Conservation (phyloP, 2,888 invertebrate species). For the Mamestra brassicae region DNA sequence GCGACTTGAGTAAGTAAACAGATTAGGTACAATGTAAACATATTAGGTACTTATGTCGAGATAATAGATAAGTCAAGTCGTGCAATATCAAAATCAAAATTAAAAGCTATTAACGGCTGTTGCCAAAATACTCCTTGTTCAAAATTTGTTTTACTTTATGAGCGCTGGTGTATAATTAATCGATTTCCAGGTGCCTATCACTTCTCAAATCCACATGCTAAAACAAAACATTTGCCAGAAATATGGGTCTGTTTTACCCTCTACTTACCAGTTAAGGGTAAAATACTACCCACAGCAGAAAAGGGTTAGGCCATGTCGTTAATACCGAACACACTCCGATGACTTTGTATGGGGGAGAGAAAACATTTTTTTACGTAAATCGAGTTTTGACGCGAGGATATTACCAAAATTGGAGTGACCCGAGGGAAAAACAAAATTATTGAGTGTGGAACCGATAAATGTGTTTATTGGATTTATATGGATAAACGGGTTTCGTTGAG, state of each 20-base stretch:
- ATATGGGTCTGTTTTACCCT: conserved; percentile 38
- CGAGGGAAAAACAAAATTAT: conserved; percentile 84
- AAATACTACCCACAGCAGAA: conserved; percentile 56
- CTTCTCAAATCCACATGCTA: conserved; percentile 2
- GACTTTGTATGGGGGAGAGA: conserved; percentile 76
- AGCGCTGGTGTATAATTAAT: too few species aligned
- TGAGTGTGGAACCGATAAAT: conserved; percentile 81
- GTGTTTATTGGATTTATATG: conserved; percentile 83
- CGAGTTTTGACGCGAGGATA: conserved; percentile 84
- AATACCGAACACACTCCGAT: conserved; percentile 82
- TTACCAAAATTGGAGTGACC: conserved; percentile 87
- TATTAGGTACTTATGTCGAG: too few species aligned
- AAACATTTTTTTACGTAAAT: conserved; percentile 86
- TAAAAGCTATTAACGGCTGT: too few species aligned
- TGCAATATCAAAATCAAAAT: too few species aligned
- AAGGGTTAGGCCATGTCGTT: conserved; percentile 78
- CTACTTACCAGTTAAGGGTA: conserved; percentile 41
- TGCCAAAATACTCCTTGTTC: too few species aligned
- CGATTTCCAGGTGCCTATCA: neutral
- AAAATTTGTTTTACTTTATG: too few species aligned
- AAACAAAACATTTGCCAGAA: conserved; percentile 7
- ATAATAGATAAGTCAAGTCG: too few species aligned
- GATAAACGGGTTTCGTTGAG: conserved; percentile 74
- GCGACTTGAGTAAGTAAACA: too few species aligned
- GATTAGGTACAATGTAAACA: too few species aligned